Evolutionary conservation across 2,888 invertebrate species (phyloP), one percentile per base, ranked within the genome.

Genomic region (Epiblema foenella): DNA sequence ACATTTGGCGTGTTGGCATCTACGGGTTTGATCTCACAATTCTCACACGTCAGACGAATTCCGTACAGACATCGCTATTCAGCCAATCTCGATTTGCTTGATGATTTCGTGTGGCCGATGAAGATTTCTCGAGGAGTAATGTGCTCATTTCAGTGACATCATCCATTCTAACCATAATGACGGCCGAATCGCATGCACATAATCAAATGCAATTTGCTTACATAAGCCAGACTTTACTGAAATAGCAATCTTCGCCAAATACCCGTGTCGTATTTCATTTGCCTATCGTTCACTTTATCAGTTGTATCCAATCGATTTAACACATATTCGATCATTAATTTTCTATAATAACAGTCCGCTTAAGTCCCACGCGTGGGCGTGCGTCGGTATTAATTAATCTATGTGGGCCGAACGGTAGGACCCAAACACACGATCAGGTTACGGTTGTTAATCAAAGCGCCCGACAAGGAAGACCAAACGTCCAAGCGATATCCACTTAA

Each of bases 171-270:
- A 79, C 78, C 74, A 81, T 80, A 79, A 80, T 80, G 81, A 77
- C 78, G 79, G 73, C 77, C 77, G 79, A 82, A 81, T 75, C 78
- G 80, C 81, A 79, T 81, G 77, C 79, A 79, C 81, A 84, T 83
- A 82, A 85, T 85, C 82, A 79, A 81, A 83, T 80, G 81, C 82
- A 89, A 89, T 89, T 85, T 66, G 85, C 85, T 82, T 81, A 83
- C 83, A 84, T 81, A 84, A 84, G 77, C 80, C 83, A 83, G 81
- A 78, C 80, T 78, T 77, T 72, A 75, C 75, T 76, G 59, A 76
- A 79, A 79, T 75, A 72, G 33, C 54, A 29, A 54, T 54, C 24
- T 24, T 11, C 56, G 29, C 7, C 15, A 29, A 56, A 24, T 56
- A 56, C n/a, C 9, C 4, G 29, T n/a, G n/a, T 56, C 29, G 56